Percentiles rank a stretch among this genome's conserved stretches.
phyloP scores from a whole-genome alignment of 2,797 vertebrate species.

The Tiaroga cobitis region DNA sequence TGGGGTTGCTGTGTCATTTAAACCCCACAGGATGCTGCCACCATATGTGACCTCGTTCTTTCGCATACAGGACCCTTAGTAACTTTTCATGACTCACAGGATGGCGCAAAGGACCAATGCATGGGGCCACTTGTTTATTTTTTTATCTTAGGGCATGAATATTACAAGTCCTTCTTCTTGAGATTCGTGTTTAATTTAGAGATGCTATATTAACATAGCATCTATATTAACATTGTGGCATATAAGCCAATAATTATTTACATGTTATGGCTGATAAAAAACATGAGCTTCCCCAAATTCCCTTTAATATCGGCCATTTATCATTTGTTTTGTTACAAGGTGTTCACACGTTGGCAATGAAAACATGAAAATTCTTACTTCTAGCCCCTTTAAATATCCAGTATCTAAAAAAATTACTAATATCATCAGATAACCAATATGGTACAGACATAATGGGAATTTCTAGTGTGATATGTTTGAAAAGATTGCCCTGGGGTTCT shows the following conservation, averaged over 20 bases:
- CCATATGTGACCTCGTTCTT: not conserved
- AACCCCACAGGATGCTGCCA: conserved; percentile 1
- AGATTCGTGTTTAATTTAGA: not conserved
- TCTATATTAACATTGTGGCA: not conserved
- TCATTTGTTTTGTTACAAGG: not conserved
- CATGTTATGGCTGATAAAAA: not conserved
- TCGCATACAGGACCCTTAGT: not conserved
- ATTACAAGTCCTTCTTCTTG: not conserved
- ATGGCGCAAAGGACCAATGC: not conserved
- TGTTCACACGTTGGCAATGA: not conserved
- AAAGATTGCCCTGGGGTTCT: not conserved
- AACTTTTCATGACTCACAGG: not conserved
- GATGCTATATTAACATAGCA: not conserved
- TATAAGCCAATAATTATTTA: not conserved
- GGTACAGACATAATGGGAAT: not conserved
- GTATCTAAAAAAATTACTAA: not conserved
- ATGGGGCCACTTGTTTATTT: not conserved
- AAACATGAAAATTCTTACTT: not conserved
- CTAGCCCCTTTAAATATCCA: not conserved
- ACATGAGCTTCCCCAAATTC: too few species aligned
- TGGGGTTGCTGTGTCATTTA: not conserved
- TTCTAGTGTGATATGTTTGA: not conserved
- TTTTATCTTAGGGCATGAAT: not conserved
- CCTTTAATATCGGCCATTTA: too few species aligned
- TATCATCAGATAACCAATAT: not conserved